Evolutionary conservation across 1,140 invertebrate species (phyloP).

Genomic region (Mya arenaria): DNA sequence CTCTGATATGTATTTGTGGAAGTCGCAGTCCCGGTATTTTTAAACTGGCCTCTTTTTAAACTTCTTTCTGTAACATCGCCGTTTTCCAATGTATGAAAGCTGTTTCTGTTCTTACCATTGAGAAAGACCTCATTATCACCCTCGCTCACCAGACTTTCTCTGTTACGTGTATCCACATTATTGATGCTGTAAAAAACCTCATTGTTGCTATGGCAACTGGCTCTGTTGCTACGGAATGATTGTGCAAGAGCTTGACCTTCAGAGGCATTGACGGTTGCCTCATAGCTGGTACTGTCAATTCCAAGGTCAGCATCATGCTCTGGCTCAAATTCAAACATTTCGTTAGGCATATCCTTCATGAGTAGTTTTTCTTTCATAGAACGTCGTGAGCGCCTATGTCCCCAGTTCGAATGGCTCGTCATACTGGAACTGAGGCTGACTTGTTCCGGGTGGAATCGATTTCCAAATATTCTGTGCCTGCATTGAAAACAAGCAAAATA

Average conservation of each 20-base stretch:
- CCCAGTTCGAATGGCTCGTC: conserved; percentile 41
- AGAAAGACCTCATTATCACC: no score
- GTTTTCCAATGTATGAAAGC: no score
- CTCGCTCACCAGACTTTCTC: no score
- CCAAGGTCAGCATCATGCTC: conserved; percentile 47
- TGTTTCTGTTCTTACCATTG: no score
- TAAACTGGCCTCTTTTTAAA: no score
- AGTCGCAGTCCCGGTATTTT: no score
- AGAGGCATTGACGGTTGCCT: conserved; percentile 19
- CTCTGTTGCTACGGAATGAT: conserved; percentile 42
- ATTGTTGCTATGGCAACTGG: conserved; percentile 40
- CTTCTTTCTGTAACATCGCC: no score
- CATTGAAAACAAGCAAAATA: conserved; percentile 37
- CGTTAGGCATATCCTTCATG: conserved; percentile 47
- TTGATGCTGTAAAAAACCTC: not conserved
- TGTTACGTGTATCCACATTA: not conserved
- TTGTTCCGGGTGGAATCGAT: conserved; percentile 63
- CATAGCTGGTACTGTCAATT: conserved; percentile 50
- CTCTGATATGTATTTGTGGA: no score
- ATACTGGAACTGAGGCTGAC: conserved; percentile 48
- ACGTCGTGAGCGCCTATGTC: conserved; percentile 27
- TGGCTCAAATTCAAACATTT: conserved; percentile 44
- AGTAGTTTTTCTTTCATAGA: conserved; percentile 72
- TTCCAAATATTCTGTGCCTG: conserved; percentile 63
- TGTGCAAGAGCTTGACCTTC: conserved; percentile 48